These are phyloP conservation scores for Clavelina lepadiformis DNA, from an alignment of 23 tunicate genomes.

Conservation along the genomic window DNA sequence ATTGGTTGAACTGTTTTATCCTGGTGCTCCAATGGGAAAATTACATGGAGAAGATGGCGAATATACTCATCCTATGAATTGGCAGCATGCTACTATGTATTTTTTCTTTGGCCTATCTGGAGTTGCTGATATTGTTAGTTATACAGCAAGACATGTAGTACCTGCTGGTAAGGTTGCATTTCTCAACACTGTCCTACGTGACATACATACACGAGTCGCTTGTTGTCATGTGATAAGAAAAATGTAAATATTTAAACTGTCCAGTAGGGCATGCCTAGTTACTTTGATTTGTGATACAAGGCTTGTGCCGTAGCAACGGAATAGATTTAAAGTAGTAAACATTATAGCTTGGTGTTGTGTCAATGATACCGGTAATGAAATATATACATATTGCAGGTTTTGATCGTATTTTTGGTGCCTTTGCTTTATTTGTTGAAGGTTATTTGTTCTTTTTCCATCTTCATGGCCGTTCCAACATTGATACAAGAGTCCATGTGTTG, in stretches of 20 bases:
- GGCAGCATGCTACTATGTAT: conserved; percentile 99
- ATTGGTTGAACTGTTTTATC: conserved; percentile 81
- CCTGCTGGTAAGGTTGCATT: conserved; percentile 76
- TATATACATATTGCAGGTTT: no score
- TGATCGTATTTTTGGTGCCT: conserved; percentile 74
- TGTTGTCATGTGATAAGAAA: no score
- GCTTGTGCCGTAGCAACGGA: no score
- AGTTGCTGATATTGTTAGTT: conserved; percentile 52
- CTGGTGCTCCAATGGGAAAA: conserved; percentile 84
- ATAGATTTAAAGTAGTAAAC: no score
- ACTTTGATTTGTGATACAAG: no score
- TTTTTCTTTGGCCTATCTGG: conserved; percentile 90
- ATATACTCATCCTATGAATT: conserved; percentile 81
- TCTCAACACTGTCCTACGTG: no score
- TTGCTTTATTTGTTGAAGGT: conserved; percentile 99
- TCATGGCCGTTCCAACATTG: conserved; percentile 94
- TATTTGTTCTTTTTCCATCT: conserved; percentile 92
- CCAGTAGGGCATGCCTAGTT: no score
- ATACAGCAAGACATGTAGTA: conserved; percentile 59
- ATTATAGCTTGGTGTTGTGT: no score
- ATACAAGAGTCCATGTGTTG: conserved; percentile 85
- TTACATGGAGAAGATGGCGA: conserved; percentile 45
- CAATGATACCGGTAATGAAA: no score
- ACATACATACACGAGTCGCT: no score
- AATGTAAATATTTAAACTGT: no score